Evolutionary conservation across 2,797 vertebrate species (phyloP), one percentile per base, ranked within the genome.

Genomic region (Pampus argenteus): DNA sequence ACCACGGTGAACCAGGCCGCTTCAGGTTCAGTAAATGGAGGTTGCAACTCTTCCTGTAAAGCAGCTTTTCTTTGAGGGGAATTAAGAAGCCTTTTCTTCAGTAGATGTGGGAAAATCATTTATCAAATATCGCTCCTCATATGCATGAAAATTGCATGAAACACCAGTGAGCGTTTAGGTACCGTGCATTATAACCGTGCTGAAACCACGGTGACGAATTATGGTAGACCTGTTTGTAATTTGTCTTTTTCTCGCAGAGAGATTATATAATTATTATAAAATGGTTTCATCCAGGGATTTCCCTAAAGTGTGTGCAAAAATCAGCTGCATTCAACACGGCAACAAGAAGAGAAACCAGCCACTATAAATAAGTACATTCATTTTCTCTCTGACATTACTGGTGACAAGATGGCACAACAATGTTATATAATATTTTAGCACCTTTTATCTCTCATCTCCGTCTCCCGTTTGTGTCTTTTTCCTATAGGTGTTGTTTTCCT

Each of bases 11-110:
- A 66, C 45, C 57, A 13, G 64, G 63, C 40, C 18, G 69, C 56
- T 52, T 66, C 42, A 3, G 47, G 44, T 67, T 68, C 55, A 28
- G 79, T 74, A 64, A 81, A 25, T 40, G 34, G 60, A 76, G 66
- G 60, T 47, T 74, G 51, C 51, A 29, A 2, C 62, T 81, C 56
- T 50, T n/a, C 3, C 51, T 74, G 66, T 58, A 25, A 48, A 40
- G 20, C 36, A 2, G 54, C 6, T 55, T 52, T 54, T 2, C 0
- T 42, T 9, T 48, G 9, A 15, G 11, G 5, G 40, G 17, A 52
- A 38, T 23, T 9, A 29, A 56, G 17, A 2, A 11, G 1, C n/a
- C 36, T 55, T 20, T 18, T 52, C 29, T 63, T 69, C 55, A 3
- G 11, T 23, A 17, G 48, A 15, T 4, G 2, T 36, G 11, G n/a